Percentiles rank a stretch among this genome's conserved stretches.
Evolutionary conservation across 2,113 vertebrate genomes (phyloP).

Genomic region (Microcebus tavaratra): DNA sequence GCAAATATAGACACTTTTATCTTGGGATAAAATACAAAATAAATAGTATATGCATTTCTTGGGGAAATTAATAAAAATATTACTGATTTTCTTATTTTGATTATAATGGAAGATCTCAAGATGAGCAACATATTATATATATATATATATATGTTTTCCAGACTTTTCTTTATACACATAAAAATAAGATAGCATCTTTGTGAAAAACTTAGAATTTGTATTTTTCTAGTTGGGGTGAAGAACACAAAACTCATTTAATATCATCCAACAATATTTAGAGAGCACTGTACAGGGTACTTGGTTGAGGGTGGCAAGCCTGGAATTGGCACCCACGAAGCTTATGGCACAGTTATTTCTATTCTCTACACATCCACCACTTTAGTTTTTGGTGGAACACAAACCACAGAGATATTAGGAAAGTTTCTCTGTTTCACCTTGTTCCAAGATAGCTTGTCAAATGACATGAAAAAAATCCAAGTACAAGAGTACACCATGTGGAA

Average conservation of each 20-base stretch:
- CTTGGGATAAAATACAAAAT: neutral
- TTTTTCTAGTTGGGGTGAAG: neutral
- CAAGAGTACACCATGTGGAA: neutral
- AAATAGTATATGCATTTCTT: neutral
- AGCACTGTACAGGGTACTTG: neutral
- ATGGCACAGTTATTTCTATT: neutral
- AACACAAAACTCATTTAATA: neutral
- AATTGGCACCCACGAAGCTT: neutral
- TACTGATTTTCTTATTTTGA: neutral
- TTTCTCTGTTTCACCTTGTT: neutral
- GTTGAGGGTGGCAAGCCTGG: neutral
- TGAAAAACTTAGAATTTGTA: slow-evolving; percentile 23
- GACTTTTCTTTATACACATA: neutral
- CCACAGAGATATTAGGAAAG: neutral
- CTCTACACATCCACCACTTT: neutral
- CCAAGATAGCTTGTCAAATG: neutral
- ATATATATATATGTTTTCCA: neutral
- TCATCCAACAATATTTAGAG: neutral
- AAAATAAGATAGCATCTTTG: neutral
- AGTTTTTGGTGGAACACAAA: neutral
- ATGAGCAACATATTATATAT: neutral
- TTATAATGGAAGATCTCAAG: neutral
- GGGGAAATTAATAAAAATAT: neutral
- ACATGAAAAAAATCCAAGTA: neutral
- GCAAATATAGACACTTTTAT: neutral